A percentile compares a stretch with the other conserved stretches of the same genome.
These are phyloP conservation scores for Lasioglossum oenotherae DNA, from an alignment of 2,888 invertebrate genomes.

Conservation along the genomic window DNA sequence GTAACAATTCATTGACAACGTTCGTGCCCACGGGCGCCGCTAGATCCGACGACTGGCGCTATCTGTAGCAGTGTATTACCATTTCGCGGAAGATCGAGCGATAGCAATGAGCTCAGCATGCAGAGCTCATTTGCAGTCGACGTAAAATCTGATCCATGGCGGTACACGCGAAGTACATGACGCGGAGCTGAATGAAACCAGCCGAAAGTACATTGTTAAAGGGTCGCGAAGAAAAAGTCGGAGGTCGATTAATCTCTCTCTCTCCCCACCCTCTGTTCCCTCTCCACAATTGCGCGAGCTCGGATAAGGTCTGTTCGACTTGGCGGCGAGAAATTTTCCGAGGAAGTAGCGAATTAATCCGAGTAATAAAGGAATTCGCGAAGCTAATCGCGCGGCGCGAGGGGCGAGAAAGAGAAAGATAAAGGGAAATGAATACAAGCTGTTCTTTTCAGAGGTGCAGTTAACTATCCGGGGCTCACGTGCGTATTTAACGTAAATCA, in stretches of 20 bases:
- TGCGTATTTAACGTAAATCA: conserved; percentile 62
- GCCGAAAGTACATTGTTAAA: neutral
- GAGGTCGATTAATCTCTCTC: conserved; percentile 4
- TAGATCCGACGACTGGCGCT: neutral
- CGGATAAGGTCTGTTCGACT: neutral
- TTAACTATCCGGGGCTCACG: conserved; percentile 52
- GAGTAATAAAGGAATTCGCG: conserved; percentile 10
- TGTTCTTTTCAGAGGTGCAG: conserved; percentile 51
- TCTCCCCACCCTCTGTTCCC: neutral
- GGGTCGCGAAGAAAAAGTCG: neutral
- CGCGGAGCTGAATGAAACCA: conserved; percentile 13
- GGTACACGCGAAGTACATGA: conserved; percentile 11
- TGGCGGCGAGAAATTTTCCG: conserved; percentile 1
- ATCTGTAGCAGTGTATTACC: conserved; percentile 4
- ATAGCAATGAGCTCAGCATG: neutral
- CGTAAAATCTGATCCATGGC: neutral
- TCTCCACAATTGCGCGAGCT: neutral
- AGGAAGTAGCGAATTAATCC: conserved; percentile 26
- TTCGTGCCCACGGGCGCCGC: neutral
- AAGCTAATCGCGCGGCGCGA: neutral
- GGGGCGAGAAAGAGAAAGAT: neutral
- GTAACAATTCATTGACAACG: neutral
- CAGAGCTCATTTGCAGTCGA: conserved; percentile 12
- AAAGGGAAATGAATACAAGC: conserved; percentile 14
- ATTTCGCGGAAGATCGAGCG: conserved; percentile 1